Conservation (phyloP, 2,888 invertebrate species). For the Drosophila bunnanda region DNA sequence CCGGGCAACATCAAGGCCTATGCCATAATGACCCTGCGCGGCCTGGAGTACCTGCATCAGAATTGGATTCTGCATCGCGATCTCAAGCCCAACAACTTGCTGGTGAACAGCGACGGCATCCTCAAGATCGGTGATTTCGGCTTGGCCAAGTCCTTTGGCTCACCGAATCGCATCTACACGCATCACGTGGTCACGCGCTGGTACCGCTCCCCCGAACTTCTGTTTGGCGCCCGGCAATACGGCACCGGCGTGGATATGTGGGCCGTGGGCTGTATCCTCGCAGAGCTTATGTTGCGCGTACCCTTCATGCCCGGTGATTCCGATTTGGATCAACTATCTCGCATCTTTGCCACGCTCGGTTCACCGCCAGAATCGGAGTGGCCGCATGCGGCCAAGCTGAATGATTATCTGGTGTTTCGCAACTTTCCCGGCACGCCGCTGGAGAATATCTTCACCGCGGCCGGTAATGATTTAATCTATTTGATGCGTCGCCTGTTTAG, state of each 20-base stretch:
- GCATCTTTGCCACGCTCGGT: conserved; percentile 97
- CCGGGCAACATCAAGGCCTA: conserved; percentile 98
- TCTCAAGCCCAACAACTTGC: conserved; percentile 99
- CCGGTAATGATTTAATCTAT: conserved; percentile 94
- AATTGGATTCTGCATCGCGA: conserved; percentile 99
- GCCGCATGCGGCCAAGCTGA: conserved; percentile 92
- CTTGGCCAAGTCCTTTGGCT: conserved; percentile 98
- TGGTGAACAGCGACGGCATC: conserved; percentile 95
- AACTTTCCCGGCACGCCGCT: conserved; percentile 92
- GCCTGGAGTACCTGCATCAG: conserved; percentile 96
- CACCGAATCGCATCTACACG: conserved; percentile 97
- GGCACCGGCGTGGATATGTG: conserved; percentile 99
- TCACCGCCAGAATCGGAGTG: conserved; percentile 96
- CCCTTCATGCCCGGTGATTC: conserved; percentile 98
- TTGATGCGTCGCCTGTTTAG: conserved; percentile 91
- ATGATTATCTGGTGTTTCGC: conserved; percentile 97
- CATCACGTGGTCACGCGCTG: conserved; percentile 98
- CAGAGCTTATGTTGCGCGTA: conserved; percentile 94
- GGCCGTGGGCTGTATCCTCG: conserved; percentile 99
- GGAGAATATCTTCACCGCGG: conserved; percentile 97
- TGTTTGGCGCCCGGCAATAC: conserved; percentile 98
- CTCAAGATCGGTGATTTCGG: conserved; percentile 99
- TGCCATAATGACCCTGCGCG: conserved; percentile 95
- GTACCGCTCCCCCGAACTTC: conserved; percentile 96
- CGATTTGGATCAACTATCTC: conserved; percentile 97